A percentile compares a stretch with the other conserved stretches of the same genome.
These are phyloP conservation scores for Tachina lurida DNA, from an alignment of 2,888 invertebrate genomes.

Conservation along the genomic window DNA sequence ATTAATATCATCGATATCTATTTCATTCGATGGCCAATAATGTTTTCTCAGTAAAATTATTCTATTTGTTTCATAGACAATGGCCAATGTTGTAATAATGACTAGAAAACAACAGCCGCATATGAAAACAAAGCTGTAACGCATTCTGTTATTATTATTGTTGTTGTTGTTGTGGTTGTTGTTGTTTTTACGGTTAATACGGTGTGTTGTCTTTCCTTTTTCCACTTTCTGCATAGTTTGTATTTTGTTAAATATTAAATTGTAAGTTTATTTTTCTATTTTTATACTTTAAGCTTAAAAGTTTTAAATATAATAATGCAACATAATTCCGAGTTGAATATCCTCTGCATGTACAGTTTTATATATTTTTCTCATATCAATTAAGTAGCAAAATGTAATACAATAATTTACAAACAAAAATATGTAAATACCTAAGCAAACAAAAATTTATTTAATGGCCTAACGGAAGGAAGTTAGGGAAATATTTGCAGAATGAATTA, in stretches of 20 bases:
- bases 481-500: too few relatives aligned
- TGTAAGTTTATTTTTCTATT: neutral
- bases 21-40: constrained; percentile 72
- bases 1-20: constrained; percentile 54
- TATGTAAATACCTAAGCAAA: too few relatives aligned
- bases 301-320: too few relatives aligned
- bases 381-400: too few relatives aligned
- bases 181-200: constrained; percentile 10
- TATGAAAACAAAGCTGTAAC: constrained; percentile 71
- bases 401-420: too few relatives aligned
- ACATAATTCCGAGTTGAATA: too few relatives aligned
- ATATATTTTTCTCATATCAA: too few relatives aligned
- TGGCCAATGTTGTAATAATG: constrained; percentile 73
- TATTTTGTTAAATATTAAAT: neutral
- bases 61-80: constrained; percentile 75
- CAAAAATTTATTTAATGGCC: too few relatives aligned
- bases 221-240: neutral
- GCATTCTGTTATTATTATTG: constrained; percentile 63
- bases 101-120: constrained; percentile 73
- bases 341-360: too few relatives aligned
- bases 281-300: neutral
- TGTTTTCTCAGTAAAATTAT: constrained; percentile 73
- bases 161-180: neutral
- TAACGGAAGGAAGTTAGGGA: too few relatives aligned
- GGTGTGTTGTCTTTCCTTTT: neutral